phyloP scores from a whole-genome alignment of 2,797 vertebrate genomes.

The Siniperca undulata region DNA sequence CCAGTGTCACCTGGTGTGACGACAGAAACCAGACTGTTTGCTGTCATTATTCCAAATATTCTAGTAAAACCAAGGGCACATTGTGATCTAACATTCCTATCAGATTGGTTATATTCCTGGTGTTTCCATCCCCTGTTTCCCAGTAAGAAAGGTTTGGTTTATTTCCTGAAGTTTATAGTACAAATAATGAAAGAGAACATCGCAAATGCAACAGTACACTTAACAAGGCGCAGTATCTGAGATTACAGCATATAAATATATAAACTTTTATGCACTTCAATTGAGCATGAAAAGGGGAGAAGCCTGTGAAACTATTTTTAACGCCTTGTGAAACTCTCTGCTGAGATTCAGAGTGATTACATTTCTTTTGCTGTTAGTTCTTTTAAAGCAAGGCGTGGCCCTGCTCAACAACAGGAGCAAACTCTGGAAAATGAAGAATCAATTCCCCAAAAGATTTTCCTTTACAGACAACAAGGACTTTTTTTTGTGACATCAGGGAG shows the following conservation, averaged over 20 bases:
- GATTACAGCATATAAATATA: neutral
- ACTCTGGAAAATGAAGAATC: neutral
- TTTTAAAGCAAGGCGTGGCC: neutral
- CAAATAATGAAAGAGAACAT: too few relatives aligned
- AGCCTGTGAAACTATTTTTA: neutral
- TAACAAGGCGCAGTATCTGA: neutral
- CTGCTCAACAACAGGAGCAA: neutral
- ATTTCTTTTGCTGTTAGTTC: constrained; percentile 23
- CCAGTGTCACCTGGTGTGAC: neutral
- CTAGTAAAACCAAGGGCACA: neutral
- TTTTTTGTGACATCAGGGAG: neutral
- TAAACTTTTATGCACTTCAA: neutral
- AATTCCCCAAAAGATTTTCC: neutral
- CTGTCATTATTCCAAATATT: neutral
- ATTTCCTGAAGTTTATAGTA: neutral
- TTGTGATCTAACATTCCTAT: neutral
- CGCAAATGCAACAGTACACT: neutral
- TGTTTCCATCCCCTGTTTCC: neutral
- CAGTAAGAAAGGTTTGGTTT: neutral
- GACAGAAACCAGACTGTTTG: neutral
- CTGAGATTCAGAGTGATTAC: neutral
- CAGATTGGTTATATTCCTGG: neutral
- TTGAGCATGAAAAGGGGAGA: neutral
- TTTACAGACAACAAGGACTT: neutral
- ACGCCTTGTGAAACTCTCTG: neutral